phyloP scores from a whole-genome alignment of 2,113 vertebrate genomes.

The Nannobrachium achirus region DNA sequence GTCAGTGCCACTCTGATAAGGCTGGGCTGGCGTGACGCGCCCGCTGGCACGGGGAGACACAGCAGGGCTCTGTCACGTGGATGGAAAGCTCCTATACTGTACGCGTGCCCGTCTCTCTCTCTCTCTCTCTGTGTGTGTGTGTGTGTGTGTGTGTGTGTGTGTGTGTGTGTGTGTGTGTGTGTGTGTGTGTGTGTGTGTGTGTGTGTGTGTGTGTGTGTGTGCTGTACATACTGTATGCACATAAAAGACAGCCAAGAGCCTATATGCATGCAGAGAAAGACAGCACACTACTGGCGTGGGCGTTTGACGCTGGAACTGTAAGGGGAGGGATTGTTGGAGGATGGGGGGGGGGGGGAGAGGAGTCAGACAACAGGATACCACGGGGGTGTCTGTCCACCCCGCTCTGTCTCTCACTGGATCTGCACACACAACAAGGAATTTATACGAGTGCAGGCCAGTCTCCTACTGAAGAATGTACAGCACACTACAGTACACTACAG shows the following conservation, averaged over 20 bases:
- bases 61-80: background rate
- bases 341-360: slow-evolving; percentile 34
- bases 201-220: slow-evolving; percentile 26
- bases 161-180: slow-evolving; percentile 6
- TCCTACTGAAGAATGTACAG: background rate
- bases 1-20: slow-evolving; percentile 30
- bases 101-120: too few relatives aligned
- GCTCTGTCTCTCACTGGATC: slow-evolving; percentile 13
- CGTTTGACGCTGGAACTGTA: slow-evolving; percentile 21
- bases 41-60: slow-evolving; percentile 16
- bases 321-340: too few relatives aligned
- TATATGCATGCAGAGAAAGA: slow-evolving; percentile 29
- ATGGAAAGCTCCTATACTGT: background rate
- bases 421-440: background rate
- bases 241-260: slow-evolving; percentile 19
- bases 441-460: background rate
- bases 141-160: slow-evolving; percentile 15
- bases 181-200: background rate
- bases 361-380: slow-evolving; percentile 54
- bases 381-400: slow-evolving; percentile 33
- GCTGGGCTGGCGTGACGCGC: slow-evolving; percentile 27
- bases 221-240: slow-evolving; percentile 39
- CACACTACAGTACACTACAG: too few relatives aligned
- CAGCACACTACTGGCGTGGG: slow-evolving; percentile 29
- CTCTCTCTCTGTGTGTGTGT: background rate